Conservation (phyloP, 2,113 vertebrate genomes). For the Lampris incognitus region DNA sequence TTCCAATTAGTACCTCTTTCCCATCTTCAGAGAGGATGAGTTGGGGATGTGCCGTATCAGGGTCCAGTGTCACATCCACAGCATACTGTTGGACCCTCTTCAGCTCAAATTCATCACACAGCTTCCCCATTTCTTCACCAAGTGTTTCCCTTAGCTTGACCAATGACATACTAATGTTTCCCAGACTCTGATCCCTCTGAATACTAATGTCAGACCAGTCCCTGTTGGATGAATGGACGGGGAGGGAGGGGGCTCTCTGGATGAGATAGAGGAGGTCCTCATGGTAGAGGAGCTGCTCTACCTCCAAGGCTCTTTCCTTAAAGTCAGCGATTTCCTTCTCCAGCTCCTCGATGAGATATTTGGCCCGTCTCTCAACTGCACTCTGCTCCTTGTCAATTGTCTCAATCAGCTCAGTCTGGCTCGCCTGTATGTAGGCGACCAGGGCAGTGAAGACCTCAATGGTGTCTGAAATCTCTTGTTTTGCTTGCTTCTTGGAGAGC, state of each 20-base stretch:
- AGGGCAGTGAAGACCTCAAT: not conserved
- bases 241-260: not conserved
- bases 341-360: not conserved
- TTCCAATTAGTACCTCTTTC: not conserved
- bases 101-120: not conserved
- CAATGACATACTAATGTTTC: not conserved
- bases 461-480: not conserved
- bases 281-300: not conserved
- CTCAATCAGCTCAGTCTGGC: not conserved
- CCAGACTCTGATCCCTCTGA: not conserved
- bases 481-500: not conserved
- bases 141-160: not conserved
- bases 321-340: not conserved
- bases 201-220: not conserved
- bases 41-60: not conserved
- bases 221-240: not conserved
- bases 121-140: not conserved
- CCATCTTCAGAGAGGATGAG: not conserved
- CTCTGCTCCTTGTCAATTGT: not conserved
- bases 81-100: not conserved
- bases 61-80: constrained; percentile 1
- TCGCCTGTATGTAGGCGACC: not conserved
- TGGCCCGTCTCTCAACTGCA: not conserved
- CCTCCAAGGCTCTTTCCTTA: not conserved
- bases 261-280: not conserved